phyloP scores from a whole-genome alignment of 64 coral and sea anemone species.

The Montipora efflorescens region DNA sequence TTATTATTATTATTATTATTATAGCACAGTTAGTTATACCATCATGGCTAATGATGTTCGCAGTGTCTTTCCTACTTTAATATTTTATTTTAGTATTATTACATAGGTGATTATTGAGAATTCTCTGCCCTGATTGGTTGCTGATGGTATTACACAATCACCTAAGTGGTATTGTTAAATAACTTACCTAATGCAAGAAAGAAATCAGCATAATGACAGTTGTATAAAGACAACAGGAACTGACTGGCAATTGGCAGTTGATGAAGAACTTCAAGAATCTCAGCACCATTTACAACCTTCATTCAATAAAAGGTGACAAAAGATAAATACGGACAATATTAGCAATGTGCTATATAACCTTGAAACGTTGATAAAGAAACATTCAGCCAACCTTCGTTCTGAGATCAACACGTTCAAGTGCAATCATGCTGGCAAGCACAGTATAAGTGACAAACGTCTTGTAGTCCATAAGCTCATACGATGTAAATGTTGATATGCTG shows the following conservation, averaged over 20 bases:
- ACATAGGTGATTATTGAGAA: no score
- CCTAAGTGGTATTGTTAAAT: not conserved
- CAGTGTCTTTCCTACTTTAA: no score
- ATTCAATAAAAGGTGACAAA: not conserved
- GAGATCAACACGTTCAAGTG: constrained; percentile 93
- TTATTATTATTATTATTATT: no score
- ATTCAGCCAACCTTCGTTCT: constrained; percentile 72
- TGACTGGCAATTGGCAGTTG: constrained; percentile 88
- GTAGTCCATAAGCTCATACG: constrained; percentile 99
- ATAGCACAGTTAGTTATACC: no score
- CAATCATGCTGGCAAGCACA: constrained; percentile 90
- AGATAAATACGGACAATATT: not conserved
- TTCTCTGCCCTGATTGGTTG: no score
- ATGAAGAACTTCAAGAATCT: constrained; percentile 96
- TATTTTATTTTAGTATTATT: no score
- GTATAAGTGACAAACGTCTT: constrained; percentile 96
- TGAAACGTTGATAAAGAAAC: not conserved
- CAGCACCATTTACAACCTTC: constrained; percentile 93
- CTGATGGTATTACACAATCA: no score
- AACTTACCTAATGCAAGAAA: constrained; percentile 83
- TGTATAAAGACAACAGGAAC: constrained; percentile 92
- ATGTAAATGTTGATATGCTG: constrained; percentile 98
- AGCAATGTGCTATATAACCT: no score
- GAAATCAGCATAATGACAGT: constrained; percentile 93
- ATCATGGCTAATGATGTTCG: no score